These are phyloP conservation scores for Bombus waltoni DNA, from an alignment of 1,140 invertebrate species.

Conservation along the genomic window DNA sequence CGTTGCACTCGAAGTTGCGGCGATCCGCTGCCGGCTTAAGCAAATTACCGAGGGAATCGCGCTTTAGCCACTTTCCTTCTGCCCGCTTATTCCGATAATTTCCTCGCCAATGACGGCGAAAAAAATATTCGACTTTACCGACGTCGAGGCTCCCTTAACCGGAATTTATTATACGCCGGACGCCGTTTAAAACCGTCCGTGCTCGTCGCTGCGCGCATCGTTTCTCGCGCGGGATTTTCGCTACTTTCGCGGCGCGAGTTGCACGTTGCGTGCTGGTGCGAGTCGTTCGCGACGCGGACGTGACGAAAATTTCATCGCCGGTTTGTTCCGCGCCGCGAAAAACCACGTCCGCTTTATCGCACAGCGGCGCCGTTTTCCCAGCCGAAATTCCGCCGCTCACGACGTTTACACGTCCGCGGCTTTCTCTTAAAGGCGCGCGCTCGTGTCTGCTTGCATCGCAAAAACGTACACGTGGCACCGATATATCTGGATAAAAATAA, in stretches of 20 bases:
- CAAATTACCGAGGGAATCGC: constrained; percentile 68
- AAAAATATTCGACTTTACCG: constrained; percentile 37
- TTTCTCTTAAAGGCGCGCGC: constrained; percentile 39
- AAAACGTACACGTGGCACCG: constrained; percentile 22
- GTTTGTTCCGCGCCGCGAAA: constrained; percentile 32
- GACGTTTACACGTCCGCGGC: constrained; percentile 46
- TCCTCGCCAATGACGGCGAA: constrained; percentile 43
- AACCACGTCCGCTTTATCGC: constrained; percentile 49
- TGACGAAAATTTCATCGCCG: constrained; percentile 47
- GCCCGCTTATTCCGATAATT: constrained; percentile 67
- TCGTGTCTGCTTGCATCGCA: no score
- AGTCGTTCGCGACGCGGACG: constrained; percentile 12
- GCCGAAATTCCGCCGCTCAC: not conserved
- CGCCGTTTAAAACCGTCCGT: not conserved
- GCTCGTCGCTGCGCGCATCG: not conserved
- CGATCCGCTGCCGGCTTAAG: constrained; percentile 67
- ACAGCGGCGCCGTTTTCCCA: constrained; percentile 32
- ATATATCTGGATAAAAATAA: constrained; percentile 23
- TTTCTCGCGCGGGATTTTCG: no score
- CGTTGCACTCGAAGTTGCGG: constrained; percentile 64
- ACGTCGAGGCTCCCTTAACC: constrained; percentile 23
- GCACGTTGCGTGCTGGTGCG: not conserved
- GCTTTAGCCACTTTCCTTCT: constrained; percentile 63
- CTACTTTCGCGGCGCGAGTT: not conserved
- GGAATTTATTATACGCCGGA: constrained; percentile 27